Evolutionary conservation across 2,113 vertebrate genomes (phyloP).

Genomic region (Accipiter cooperii): DNA sequence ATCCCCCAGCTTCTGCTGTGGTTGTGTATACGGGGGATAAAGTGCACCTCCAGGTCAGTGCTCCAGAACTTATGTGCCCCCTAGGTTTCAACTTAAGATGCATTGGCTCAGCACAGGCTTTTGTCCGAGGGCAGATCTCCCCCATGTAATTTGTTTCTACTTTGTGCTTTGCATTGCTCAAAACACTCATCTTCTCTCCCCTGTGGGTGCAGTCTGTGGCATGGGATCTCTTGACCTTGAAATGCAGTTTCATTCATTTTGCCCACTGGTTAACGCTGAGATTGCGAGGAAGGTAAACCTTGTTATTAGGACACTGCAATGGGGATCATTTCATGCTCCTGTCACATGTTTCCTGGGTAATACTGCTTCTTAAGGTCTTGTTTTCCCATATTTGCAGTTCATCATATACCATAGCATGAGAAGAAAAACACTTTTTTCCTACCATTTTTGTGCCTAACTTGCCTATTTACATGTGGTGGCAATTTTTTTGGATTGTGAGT

Average conservation of each 20-base stretch:
- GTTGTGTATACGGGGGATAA: background rate
- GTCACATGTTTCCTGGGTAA: background rate
- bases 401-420: background rate
- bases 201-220: background rate
- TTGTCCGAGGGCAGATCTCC: background rate
- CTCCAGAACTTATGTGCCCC: background rate
- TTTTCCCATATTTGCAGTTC: background rate
- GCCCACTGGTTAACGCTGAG: background rate
- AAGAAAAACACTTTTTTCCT: background rate
- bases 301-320: background rate
- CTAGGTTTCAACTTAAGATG: background rate
- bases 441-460: background rate
- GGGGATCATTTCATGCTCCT: background rate
- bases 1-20: background rate
- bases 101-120: background rate
- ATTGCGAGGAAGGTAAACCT: background rate
- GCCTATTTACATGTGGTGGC: background rate
- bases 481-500: accelerated
- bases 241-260: background rate
- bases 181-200: background rate
- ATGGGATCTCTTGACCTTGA: background rate
- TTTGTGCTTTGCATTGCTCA: background rate
- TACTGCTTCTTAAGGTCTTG: background rate
- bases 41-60: background rate
- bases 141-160: background rate